Evolutionary conservation across 2,888 invertebrate genomes (phyloP), one percentile per base, ranked within the genome.

Genomic region (Dorcus parallelipipedus): DNA sequence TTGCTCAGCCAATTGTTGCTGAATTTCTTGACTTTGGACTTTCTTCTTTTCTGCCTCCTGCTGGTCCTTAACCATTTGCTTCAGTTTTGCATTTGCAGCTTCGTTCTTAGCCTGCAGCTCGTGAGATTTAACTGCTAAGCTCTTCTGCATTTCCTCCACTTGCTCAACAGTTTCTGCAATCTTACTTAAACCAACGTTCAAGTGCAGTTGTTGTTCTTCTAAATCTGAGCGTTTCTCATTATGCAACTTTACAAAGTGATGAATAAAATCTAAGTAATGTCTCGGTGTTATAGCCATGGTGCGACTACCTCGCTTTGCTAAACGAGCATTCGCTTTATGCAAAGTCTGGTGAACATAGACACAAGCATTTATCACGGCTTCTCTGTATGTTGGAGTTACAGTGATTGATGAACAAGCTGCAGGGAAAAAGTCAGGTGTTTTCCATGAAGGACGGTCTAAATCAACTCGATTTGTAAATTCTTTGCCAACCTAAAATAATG

Each of bases 21-120:
- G 97, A 74, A 99, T 94, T 76, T 98, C 96, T 77, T 97, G 97
- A 71, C 95, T 95, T 72, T 97, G 95, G 40, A 95, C 93, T 79
- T 99, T 99, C 80, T 97, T 96, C 82, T 97, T 94, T 78, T 99
- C 99, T 2, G 99, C 99, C 78, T 98, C 97, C 73, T 98, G 97
- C 78, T 98, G 97, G 80, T 98, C 96, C 81, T 96, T 96, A 49
- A 98, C 93, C 99, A 99, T 99, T 79, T 99, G 97, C 66, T 95
- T 90, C 51, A 99, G 83, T 80, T 99, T 99, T n/a, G 95, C 93
- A 78, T 99, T 99, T 52, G 99, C 99, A 2, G 97, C 96, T 76
- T 96, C 95, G 76, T 99, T 99, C 82, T 99, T 99, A 43, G 95
- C 93, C 84, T 97, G 95, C 20, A 94, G 78, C 79, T 93, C 93